Base-by-base conservation (phyloP, 1,140 invertebrate genomes). In the Drosophila malerkotliana region DNA sequence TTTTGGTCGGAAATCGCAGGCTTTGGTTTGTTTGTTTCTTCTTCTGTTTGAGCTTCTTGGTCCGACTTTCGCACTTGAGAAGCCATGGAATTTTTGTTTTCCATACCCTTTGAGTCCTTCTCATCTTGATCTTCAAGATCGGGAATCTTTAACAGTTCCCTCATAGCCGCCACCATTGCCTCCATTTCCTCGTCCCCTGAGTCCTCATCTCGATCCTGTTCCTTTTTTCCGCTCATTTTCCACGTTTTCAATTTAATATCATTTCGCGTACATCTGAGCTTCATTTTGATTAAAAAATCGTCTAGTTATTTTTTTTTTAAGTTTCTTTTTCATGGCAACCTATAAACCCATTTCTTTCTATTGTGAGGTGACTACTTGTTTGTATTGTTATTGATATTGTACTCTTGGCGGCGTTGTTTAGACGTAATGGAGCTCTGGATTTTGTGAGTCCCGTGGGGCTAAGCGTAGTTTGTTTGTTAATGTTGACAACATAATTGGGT, bases 251-350 rank as follows among this genome's bases (percentile, higher is more conserved):
- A 52, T 53, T 32, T 37, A 41, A 24, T 18, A 21, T 15, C 18
- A 37, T 12, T 3, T 6, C 30, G 15, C 10, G 12, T 37, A 21
- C 28, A 32, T 41, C 48, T 26, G 14, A 12, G 18, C 54, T 15
- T 24, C 21, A 41, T 48, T 76, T 77, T 82, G 83, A 88, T 69
- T 82, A 60, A 59, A 79, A 88, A 82, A 88, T 87, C 79, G 51
- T 4, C 32, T 66, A 49, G 62, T 6, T 28, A 6, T 21, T 57
- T 51, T 53, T 44, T 44, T 58, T 47, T 12, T 47, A 34, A 24
- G 39, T 32, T n/a, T 47, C 51, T n/a, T 28, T 34, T n/a, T 18
- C 41, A 15, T 15, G 28, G n/a, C 53, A 58, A 52, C 48, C 64
- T 75, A 51, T 78, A 82, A 78, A 78, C 82, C 82, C 61, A 49